Evolutionary conservation across 2,888 invertebrate species (phyloP), one percentile per base, ranked within the genome.

Genomic region (Antheraea yamamai): DNA sequence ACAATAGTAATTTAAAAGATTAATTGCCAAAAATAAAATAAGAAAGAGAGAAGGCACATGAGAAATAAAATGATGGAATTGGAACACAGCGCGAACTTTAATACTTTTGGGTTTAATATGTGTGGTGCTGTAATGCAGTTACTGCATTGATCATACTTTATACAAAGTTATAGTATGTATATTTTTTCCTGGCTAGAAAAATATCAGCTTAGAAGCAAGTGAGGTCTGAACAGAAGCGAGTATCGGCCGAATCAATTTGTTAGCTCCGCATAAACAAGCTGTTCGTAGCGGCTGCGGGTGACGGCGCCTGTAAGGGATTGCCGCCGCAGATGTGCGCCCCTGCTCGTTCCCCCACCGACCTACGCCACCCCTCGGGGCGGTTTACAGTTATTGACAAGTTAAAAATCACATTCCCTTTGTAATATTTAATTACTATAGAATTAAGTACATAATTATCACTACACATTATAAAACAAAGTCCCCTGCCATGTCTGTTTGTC

Each of bases 281-380:
- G 82, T 82, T 82, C 77, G 81, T 79, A 77, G 77, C 81, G 84
- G 83, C 90, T 93, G 93, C 83, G 92, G 90, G 88, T 92, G 93
- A 93, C 93, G 92, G 91, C 83, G 85, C 83, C 89, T 89, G 92
- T 85, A 87, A 88, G 92, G 91, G 91, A 91, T 90, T 87, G 91
- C 89, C 82, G 82, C 83, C 86, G 76, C 92, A 92, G 91, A 88
- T 92, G 91, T 84, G 81, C 85, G 79, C 79, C 75, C 75, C 58
- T 76, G 75, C 76, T 61, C 76, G 76, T 75, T 76, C 76, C 76
- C 77, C 70, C 72, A 72, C 74, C 73, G 26, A 61, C 73, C 35
- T 8, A 51, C 35, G 23, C 55, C 73, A 12, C 61, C 73, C 26
- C 55, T 23, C 10, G n/a, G 8, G 70, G 20, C 12, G 70, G 70